Conservation (phyloP, 64 coral and sea anemone species). For the Orbicella faveolata region DNA sequence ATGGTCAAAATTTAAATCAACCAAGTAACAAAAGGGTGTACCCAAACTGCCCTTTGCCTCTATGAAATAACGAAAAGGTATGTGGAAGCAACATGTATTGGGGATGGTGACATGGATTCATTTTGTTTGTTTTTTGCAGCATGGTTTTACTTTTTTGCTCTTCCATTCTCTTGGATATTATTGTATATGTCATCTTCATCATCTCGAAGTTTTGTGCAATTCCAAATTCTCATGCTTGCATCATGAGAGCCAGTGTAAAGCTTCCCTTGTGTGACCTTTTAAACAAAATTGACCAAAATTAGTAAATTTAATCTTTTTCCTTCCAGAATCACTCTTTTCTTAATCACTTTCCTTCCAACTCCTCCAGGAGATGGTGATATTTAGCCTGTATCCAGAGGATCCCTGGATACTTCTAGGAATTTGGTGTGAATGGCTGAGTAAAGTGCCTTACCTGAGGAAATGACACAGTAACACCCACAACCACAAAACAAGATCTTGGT, state of each 20-base stretch:
- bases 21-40: no score
- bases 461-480: no score
- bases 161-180: slow-evolving; percentile 77
- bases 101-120: not conserved
- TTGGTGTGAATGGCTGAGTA: not conserved
- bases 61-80: not conserved
- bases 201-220: slow-evolving; percentile 87
- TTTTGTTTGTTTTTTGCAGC: not conserved
- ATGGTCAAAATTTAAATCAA: no score
- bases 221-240: slow-evolving; percentile 75
- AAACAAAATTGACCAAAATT: not conserved
- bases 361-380: no score
- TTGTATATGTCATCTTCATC: slow-evolving; percentile 92
- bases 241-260: slow-evolving; percentile 83
- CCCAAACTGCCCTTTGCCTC: not conserved
- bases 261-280: slow-evolving; percentile 60
- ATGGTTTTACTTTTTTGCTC: slow-evolving; percentile 38
- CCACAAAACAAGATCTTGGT: no score
- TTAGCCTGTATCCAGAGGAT: no score
- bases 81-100: not conserved
- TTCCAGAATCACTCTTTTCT: no score
- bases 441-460: no score
- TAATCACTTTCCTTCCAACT: no score
- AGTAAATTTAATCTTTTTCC: no score
- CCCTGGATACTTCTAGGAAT: no score